These are phyloP conservation scores for Sisyra terminalis DNA, from an alignment of 2,888 invertebrate genomes.

Conservation along the genomic window DNA sequence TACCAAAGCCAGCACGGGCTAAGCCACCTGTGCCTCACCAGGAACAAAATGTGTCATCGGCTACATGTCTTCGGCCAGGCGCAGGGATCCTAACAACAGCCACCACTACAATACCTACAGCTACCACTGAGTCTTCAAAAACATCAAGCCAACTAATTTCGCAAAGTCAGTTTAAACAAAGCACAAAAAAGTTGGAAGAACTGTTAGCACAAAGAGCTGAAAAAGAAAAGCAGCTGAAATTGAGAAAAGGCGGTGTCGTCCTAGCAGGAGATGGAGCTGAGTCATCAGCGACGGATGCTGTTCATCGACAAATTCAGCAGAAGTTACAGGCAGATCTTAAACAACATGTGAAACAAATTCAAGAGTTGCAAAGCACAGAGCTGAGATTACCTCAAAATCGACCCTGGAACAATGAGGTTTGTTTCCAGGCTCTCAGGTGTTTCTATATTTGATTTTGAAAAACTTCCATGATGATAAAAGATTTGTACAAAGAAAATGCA, in stretches of 20 bases:
- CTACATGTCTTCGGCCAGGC: slow-evolving; percentile 2
- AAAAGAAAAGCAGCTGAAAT: slow-evolving; percentile 19
- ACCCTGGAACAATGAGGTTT: slow-evolving; percentile 22
- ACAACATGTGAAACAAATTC: slow-evolving; percentile 30
- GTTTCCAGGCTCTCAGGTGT: not conserved
- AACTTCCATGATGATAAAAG: too few species aligned
- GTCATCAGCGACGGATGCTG: slow-evolving; percentile 23
- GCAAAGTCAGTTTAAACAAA: slow-evolving; percentile 27
- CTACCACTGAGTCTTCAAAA: slow-evolving; percentile 15
- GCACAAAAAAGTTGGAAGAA: slow-evolving; percentile 28
- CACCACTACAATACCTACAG: slow-evolving; percentile 9
- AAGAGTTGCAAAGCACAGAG: slow-evolving; percentile 30
- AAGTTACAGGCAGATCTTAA: slow-evolving; percentile 29
- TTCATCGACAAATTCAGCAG: slow-evolving; percentile 28
- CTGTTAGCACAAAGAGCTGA: slow-evolving; percentile 26
- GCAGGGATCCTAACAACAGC: slow-evolving; percentile 9
- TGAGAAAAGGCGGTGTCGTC: slow-evolving; percentile 17
- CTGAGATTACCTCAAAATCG: slow-evolving; percentile 26
- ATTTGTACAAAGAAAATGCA: too few species aligned
- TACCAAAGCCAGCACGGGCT: slow-evolving; percentile 11
- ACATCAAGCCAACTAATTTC: slow-evolving; percentile 18
- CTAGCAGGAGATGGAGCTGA: slow-evolving; percentile 18
- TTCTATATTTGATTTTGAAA: too few species aligned
- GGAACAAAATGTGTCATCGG: not conserved
- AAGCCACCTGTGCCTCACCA: slow-evolving; percentile 5